Evolutionary conservation across 1,140 invertebrate genomes (phyloP).

Genomic region (Homarus americanus): DNA sequence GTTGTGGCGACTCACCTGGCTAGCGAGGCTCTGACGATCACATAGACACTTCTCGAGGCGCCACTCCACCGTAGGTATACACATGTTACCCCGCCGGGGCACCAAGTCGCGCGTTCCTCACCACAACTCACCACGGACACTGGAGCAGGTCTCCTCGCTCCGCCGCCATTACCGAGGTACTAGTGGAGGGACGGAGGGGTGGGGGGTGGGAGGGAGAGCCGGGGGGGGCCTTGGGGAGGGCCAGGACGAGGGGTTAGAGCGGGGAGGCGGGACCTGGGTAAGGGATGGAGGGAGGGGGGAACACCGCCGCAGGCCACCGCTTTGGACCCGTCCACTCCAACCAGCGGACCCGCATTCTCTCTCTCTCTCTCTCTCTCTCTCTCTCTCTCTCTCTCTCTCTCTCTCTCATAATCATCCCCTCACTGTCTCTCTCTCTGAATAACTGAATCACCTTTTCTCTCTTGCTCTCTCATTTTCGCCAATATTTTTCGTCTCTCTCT

Average conservation of each 20-base stretch:
- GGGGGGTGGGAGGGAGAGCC: not conserved
- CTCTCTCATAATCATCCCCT: no score
- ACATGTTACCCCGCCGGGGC: slow-evolving; percentile 50
- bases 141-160: slow-evolving; percentile 38
- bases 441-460: not conserved
- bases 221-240: not conserved
- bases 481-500: no score
- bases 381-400: slow-evolving; percentile 37
- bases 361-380: slow-evolving; percentile 51
- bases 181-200: slow-evolving; percentile 7
- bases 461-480: no score
- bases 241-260: no score
- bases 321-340: slow-evolving; percentile 42
- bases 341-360: slow-evolving; percentile 51
- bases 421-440: not conserved
- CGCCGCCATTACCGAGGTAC: slow-evolving; percentile 60
- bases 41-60: slow-evolving; percentile 32
- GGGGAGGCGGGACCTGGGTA: not conserved
- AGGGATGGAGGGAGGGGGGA: not conserved
- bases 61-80: slow-evolving; percentile 49
- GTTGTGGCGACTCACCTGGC: slow-evolving; percentile 42
- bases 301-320: slow-evolving; percentile 2
- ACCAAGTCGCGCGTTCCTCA: slow-evolving; percentile 37
- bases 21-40: slow-evolving; percentile 58
- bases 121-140: slow-evolving; percentile 55